phyloP scores from a whole-genome alignment of 37 sponge, comb jelly and placozoan species.

The Spongilla lacustris region DNA sequence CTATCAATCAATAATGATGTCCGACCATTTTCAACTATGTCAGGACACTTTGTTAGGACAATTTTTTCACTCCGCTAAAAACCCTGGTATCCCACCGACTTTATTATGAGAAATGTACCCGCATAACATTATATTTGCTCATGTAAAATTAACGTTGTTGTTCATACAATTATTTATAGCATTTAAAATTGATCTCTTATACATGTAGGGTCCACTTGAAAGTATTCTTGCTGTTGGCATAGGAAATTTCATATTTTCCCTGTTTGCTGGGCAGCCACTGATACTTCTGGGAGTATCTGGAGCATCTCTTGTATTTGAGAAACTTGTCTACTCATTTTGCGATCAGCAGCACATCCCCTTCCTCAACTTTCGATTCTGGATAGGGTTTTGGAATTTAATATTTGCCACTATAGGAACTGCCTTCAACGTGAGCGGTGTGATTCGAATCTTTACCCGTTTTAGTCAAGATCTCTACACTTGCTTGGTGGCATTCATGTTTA shows the following conservation, averaged over 20 bases:
- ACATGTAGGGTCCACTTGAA: constrained; percentile 75
- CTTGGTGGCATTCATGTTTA: constrained; percentile 80
- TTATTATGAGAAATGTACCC: not conserved
- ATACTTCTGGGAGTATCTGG: constrained; percentile 82
- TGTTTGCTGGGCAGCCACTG: constrained; percentile 89
- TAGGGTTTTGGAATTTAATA: constrained; percentile 84
- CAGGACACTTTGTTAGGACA: too few relatives aligned
- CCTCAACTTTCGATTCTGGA: constrained; percentile 90
- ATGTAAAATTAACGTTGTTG: not conserved
- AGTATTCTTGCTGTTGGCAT: constrained; percentile 70
- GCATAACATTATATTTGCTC: not conserved
- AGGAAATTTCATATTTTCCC: constrained; percentile 74
- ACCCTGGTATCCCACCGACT: not conserved
- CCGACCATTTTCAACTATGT: too few relatives aligned
- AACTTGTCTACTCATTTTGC: constrained; percentile 71
- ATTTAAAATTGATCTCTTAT: constrained; percentile 22
- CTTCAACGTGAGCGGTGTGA: constrained; percentile 70
- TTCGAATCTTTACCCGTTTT: constrained; percentile 85
- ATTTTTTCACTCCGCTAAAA: too few relatives aligned
- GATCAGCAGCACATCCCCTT: constrained; percentile 41
- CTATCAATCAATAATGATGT: too few relatives aligned
- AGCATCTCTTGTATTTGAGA: constrained; percentile 89
- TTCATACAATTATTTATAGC: not conserved
- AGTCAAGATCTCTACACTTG: constrained; percentile 85
- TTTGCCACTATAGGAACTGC: constrained; percentile 69